Base-by-base conservation (phyloP, 2,888 invertebrate species). In the Thereva nobilitata region DNA sequence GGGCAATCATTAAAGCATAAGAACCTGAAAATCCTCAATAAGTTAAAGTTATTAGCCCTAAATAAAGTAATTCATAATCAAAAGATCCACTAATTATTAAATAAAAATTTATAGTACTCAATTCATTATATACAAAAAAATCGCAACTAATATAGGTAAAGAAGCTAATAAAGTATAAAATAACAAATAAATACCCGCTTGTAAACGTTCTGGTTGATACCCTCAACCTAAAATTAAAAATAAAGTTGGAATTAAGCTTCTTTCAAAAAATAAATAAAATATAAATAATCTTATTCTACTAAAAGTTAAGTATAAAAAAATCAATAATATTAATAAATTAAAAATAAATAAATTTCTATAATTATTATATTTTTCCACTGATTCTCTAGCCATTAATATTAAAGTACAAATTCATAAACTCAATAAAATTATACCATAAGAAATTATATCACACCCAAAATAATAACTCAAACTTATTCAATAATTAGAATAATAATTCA, bases 261-360 rank as follows among this genome's bases (percentile, higher is more conserved):
- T 78, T 68, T 89, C 88, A 87, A 89, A 90, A 84, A 86, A 86
- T 78, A 89, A 81, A 85, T 88, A 89, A 85, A 89, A 88, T 74
- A 84, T 73, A 82, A 89, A 82, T 76, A 87, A 81, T 84, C 84
- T 86, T 77, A 83, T 77, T 5, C 79, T 76, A 67, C 77, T 80
- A 86, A 88, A 88, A 77, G 83, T 84, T 73, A 85, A 72, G 80
- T 80, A 77, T 79, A 87, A 83, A 74, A 84, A 80, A 73, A 86
- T 71, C 76, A 86, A 75, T 77, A 87, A 82, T 71, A 85, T 71
- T 72, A 85, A 69, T 74, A 85, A 69, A 78, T 84, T 80, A 72
- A 85, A 78, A 74, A 82, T 76, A 84, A 86, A 85, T 80, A 84
- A 82, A 74, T 77, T 78, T 64, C 72, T 9, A 82, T 79, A 84